Base-by-base conservation (phyloP, 1,140 invertebrate genomes). In the Cylas formicarius region DNA sequence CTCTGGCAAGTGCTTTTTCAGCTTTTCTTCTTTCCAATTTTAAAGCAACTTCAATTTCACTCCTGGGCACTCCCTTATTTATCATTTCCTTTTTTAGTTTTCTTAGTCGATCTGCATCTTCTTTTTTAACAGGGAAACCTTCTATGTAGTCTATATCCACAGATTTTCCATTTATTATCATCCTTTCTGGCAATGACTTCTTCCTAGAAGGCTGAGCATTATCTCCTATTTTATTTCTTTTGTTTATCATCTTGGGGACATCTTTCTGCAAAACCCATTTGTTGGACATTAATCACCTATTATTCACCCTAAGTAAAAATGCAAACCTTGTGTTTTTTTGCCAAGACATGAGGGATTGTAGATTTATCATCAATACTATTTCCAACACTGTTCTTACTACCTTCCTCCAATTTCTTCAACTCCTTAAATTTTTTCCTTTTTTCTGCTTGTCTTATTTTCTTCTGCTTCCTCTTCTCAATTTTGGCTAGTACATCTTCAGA, bases 1-100 rank as follows among this genome's bases (percentile, higher is more conserved):
- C 57, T 11, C 75, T 64, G 3, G 78, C 67, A 4, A 85, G 63
- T 6, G 75, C 73, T 66, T 84, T 86, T 62, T 86, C 82, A 17
- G 82, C 81, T 60, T 72, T 76, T 47, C 83, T 61, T 44, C 82
- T 69, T 59, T 84, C 81, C 18, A 80, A 55, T 61, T 84, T 83
- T 59, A 86, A 71, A 2, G 77, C 76, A 20, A 59, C 63, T 28
- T 77, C 64, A 6, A 85, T 76, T 58, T 82, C 80, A 58, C 72
- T 74, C 56, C 74, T 72, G 1, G 82, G 77, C 40, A 85, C 74
- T 17, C 81, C 81, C 67, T 82, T 77, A 32, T 75, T 72, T 1
- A 78, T 70, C 71, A 86, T 73, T 56, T 74, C 72, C 44, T 75
- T 70, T 47, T 72, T 71, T 9, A 86, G 58, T 35, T 78, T 67